A percentile compares a stretch with the other conserved stretches of the same genome.
Conservation (phyloP, 2,888 invertebrate genomes). For the Drosophila nigritarsus region DNA sequence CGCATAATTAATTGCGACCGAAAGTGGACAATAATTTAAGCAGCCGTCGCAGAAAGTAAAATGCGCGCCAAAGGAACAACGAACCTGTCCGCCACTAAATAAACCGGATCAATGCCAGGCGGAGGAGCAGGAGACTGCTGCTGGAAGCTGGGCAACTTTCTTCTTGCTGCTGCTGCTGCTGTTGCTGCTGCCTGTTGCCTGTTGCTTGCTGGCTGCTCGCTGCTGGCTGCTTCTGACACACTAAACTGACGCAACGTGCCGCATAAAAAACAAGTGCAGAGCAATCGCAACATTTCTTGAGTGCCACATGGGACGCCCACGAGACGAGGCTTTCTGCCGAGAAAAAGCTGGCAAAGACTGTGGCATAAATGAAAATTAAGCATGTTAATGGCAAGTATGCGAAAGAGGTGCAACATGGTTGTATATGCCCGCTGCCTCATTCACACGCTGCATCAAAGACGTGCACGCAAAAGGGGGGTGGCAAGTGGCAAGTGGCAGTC, state of each 20-base stretch:
- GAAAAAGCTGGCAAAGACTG: conserved; percentile 41
- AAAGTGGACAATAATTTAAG: conserved; percentile 78
- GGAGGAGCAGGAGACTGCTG: conserved; percentile 12
- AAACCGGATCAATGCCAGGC: conserved; percentile 73
- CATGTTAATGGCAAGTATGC: conserved; percentile 62
- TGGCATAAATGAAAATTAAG: conserved; percentile 76
- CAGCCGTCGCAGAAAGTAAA: conserved; percentile 77
- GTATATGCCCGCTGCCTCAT: conserved; percentile 45
- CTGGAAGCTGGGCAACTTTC: conserved; percentile 68
- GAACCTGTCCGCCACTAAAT: conserved; percentile 68
- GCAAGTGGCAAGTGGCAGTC: not conserved
- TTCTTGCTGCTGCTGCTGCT: conserved; percentile 51
- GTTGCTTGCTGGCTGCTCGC: conserved; percentile 20
- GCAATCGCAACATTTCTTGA: conserved; percentile 31
- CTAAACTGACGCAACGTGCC: conserved; percentile 81
- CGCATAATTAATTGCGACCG: conserved; percentile 82
- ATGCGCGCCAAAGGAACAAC: conserved; percentile 60
- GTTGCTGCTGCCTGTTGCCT: conserved; percentile 6
- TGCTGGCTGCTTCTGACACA: conserved; percentile 74
- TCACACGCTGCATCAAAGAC: conserved; percentile 55
- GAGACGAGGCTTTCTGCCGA: conserved; percentile 67
- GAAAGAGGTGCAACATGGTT: conserved; percentile 8
- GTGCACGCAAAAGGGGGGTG: conserved; percentile 2
- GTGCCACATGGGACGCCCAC: conserved; percentile 67
- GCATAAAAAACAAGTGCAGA: conserved; percentile 72